Conservation (phyloP, 1,140 invertebrate genomes). For the Monomorium pharaonis region DNA sequence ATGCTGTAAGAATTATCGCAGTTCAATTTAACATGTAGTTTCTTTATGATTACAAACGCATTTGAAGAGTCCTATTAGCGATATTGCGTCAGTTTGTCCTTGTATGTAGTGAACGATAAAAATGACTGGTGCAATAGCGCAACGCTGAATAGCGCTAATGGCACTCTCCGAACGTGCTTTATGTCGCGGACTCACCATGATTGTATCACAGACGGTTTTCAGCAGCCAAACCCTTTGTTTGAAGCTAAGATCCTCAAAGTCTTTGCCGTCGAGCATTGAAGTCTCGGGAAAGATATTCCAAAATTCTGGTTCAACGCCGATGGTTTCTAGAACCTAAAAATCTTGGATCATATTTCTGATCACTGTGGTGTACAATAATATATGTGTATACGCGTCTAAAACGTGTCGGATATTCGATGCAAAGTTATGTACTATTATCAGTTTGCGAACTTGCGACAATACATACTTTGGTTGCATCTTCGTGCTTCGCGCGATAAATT, state of each 20-base stretch:
- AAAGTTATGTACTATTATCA: neutral
- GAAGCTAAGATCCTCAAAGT: constrained; percentile 87
- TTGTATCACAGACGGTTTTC: constrained; percentile 87
- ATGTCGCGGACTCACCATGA: constrained; percentile 82
- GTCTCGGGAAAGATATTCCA: constrained; percentile 85
- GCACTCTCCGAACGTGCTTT: no score
- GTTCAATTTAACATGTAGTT: constrained; percentile 8
- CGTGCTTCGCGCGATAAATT: constrained; percentile 83
- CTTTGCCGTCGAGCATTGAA: constrained; percentile 84
- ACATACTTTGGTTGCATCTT: constrained; percentile 84
- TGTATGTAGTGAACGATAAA: no score
- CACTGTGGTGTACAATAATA: neutral
- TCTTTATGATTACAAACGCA: neutral
- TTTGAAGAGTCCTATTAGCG: no score
- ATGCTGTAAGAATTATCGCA: constrained; percentile 72
- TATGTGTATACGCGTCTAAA: neutral
- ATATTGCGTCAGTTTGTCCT: no score
- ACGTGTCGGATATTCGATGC: neutral
- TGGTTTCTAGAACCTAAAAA: constrained; percentile 85
- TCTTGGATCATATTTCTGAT: constrained; percentile 62
- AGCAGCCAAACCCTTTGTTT: constrained; percentile 87
- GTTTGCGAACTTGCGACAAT: neutral
- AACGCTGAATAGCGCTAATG: no score
- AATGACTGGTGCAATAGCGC: no score
- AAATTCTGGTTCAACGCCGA: constrained; percentile 86